Evolutionary conservation across 2,113 vertebrate genomes (phyloP).

Genomic region (Eira barbara): DNA sequence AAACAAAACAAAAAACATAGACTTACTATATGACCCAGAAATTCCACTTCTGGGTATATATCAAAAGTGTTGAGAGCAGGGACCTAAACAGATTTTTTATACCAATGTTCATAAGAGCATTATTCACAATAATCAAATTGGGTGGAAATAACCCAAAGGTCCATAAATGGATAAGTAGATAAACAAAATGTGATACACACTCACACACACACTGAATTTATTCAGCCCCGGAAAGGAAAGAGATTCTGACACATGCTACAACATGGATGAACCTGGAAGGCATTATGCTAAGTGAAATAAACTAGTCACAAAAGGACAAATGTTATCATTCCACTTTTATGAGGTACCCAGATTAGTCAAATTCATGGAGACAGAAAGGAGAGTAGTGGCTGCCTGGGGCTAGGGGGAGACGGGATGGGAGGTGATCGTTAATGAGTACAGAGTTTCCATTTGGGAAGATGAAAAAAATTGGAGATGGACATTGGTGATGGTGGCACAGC

Average conservation of each 20-base stretch:
- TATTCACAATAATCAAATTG: neutral
- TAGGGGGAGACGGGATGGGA: too few relatives aligned
- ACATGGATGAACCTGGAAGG: neutral
- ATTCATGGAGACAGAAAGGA: neutral
- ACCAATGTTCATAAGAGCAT: neutral
- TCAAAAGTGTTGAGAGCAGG: neutral
- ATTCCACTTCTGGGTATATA: neutral
- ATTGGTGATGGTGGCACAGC: too few relatives aligned
- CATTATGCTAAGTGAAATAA: neutral
- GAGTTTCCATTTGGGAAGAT: neutral
- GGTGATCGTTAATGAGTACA: neutral
- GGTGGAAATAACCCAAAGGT: neutral
- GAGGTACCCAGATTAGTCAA: neutral
- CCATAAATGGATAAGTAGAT: neutral
- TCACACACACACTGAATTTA: neutral
- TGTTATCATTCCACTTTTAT: neutral
- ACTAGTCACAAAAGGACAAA: neutral
- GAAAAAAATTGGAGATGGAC: neutral
- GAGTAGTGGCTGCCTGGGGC: neutral
- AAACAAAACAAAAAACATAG: neutral
- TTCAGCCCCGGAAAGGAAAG: neutral
- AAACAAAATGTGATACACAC: neutral
- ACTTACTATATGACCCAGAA: neutral
- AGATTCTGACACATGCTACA: neutral
- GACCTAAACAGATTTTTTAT: neutral